Conservation (phyloP, 2,888 invertebrate genomes). For the Leptopilina myrica region DNA sequence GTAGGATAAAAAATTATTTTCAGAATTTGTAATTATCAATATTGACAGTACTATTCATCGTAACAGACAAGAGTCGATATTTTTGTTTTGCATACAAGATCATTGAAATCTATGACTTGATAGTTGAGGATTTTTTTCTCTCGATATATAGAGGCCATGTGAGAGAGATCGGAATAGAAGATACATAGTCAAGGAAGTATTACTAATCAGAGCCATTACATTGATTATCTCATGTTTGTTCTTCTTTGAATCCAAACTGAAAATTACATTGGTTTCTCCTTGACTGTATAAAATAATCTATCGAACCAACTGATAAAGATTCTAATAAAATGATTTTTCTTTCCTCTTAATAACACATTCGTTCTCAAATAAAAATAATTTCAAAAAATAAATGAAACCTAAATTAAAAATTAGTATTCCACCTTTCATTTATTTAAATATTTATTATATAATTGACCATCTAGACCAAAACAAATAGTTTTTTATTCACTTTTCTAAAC, state of each 20-base stretch:
- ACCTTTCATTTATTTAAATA: too few species aligned
- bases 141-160: not conserved
- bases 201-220: constrained; percentile 10
- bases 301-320: not conserved
- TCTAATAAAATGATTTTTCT: not conserved
- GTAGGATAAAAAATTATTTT: constrained; percentile 1
- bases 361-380: not conserved
- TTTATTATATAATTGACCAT: too few species aligned
- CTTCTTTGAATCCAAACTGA: not conserved
- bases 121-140: not conserved
- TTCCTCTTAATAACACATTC: not conserved
- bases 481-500: too few species aligned
- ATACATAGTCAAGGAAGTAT: constrained; percentile 10
- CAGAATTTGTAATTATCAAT: too few species aligned
- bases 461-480: too few species aligned
- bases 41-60: too few species aligned
- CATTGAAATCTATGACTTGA: not conserved
- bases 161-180: not conserved
- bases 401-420: too few species aligned
- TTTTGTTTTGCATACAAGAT: constrained; percentile 26
- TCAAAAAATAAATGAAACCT: not conserved
- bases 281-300: not conserved
- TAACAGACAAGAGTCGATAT: not conserved
- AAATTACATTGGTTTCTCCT: constrained; percentile 1
- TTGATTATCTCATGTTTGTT: constrained; percentile 21